Evolutionary conservation across 1,140 invertebrate genomes (phyloP).

Genomic region (Pectinophora gossypiella): DNA sequence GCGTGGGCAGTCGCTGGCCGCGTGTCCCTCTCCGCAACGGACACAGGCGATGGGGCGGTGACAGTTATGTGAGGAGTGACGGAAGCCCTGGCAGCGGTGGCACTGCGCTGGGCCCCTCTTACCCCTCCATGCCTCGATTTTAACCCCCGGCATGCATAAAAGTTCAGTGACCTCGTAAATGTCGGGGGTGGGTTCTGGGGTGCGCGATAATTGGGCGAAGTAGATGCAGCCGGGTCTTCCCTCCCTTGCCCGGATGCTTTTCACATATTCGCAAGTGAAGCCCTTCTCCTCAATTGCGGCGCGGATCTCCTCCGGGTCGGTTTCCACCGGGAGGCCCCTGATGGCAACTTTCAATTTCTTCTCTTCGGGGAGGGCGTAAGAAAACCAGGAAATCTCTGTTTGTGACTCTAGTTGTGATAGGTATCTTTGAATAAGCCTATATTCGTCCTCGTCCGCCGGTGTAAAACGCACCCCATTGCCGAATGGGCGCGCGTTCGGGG

Average conservation of each 20-base stretch:
- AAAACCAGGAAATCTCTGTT: background rate
- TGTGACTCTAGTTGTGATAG: background rate
- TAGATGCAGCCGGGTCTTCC: background rate
- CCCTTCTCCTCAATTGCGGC: background rate
- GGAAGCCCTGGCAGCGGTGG: conserved; percentile 16
- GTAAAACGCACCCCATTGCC: background rate
- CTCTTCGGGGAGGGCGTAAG: background rate
- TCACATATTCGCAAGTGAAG: background rate
- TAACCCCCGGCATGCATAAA: conserved; percentile 8
- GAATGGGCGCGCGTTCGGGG: background rate
- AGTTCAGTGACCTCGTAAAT: conserved; percentile 8
- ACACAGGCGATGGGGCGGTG: conserved; percentile 12
- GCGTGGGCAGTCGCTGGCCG: conserved; percentile 9
- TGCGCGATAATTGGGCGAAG: background rate
- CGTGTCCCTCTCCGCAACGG: conserved; percentile 8
- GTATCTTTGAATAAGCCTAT: background rate
- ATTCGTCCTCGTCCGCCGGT: background rate
- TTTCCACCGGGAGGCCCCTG: background rate
- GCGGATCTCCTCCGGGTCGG: background rate
- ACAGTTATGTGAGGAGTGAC: conserved; percentile 14
- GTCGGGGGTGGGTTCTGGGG: background rate
- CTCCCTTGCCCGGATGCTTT: background rate
- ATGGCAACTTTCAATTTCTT: background rate
- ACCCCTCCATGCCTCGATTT: conserved; percentile 9
- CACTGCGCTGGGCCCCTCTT: conserved; percentile 7